These are phyloP conservation scores for Osmerus eperlanus DNA, from an alignment of 2,113 vertebrate species.

Conservation along the genomic window DNA sequence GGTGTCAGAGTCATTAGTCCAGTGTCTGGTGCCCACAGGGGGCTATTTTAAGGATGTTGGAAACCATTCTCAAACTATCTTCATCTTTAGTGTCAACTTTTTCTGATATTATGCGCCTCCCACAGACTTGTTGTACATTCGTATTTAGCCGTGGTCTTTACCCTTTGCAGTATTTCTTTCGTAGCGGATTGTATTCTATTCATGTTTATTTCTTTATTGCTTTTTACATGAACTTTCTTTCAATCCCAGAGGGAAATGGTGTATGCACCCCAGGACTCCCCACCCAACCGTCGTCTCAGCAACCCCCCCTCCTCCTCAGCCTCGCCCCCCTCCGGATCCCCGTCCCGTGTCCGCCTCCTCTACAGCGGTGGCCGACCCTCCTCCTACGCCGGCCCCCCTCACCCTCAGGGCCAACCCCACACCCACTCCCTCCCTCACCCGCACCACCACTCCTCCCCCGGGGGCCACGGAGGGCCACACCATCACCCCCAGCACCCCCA, in stretches of 20 bases:
- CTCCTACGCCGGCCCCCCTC: slow-evolving; percentile 86
- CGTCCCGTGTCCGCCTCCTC: slow-evolving; percentile 88
- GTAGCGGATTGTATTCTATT: slow-evolving; percentile 13
- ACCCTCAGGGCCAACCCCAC: slow-evolving; percentile 56
- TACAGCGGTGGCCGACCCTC: slow-evolving; percentile 84
- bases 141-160: too few species aligned
- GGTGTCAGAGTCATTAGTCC: slow-evolving; percentile 37
- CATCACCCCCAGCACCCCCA: slow-evolving; percentile 55
- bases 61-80: too few species aligned
- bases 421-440: slow-evolving; percentile 62
- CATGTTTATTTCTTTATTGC: background rate
- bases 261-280: slow-evolving; percentile 90
- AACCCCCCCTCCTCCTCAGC: slow-evolving; percentile 75
- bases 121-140: too few species aligned
- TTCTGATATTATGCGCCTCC: too few species aligned
- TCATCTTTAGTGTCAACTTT: too few species aligned
- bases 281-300: slow-evolving; percentile 88
- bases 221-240: slow-evolving; percentile 1
- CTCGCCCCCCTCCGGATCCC: slow-evolving; percentile 80
- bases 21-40: slow-evolving; percentile 28
- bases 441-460: slow-evolving; percentile 68
- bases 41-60: slow-evolving; percentile 27
- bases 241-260: slow-evolving; percentile 90
- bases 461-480: slow-evolving; percentile 39
- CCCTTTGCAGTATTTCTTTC: slow-evolving; percentile 25